Evolutionary conservation across 2,113 vertebrate species (phyloP).

Genomic region (Alosa alosa): DNA sequence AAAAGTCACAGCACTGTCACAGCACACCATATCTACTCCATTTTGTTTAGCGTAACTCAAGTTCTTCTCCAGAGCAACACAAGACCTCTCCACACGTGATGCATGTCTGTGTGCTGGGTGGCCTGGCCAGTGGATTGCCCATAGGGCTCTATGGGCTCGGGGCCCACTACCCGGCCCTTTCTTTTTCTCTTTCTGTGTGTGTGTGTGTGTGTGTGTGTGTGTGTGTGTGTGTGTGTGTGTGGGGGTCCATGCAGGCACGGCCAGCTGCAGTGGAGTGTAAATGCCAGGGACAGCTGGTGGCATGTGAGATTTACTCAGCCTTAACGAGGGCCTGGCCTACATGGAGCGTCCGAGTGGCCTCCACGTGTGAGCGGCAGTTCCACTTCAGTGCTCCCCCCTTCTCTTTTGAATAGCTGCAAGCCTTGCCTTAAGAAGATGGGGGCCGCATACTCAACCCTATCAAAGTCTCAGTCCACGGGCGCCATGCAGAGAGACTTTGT

Average conservation of each 20-base stretch:
- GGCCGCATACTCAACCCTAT: not conserved
- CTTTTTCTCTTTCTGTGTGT: not conserved
- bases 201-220: conserved; percentile 23
- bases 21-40: not conserved
- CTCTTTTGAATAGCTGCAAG: not conserved
- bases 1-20: not conserved
- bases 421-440: not conserved
- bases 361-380: conserved; percentile 8
- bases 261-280: conserved; percentile 71
- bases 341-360: conserved; percentile 45
- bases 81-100: conserved; percentile 8
- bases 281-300: conserved; percentile 79
- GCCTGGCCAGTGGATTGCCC: not conserved
- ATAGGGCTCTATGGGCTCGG: not conserved
- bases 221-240: conserved; percentile 4
- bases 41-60: not conserved
- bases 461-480: not conserved
- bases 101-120: not conserved
- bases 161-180: not conserved
- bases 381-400: not conserved
- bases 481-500: not conserved
- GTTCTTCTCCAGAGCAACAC: not conserved
- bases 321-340: conserved; percentile 67
- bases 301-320: conserved; percentile 66
- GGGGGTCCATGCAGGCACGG: conserved; percentile 53